Conservation (phyloP, 2,888 invertebrate genomes). For the Drosophila multiciliata region DNA sequence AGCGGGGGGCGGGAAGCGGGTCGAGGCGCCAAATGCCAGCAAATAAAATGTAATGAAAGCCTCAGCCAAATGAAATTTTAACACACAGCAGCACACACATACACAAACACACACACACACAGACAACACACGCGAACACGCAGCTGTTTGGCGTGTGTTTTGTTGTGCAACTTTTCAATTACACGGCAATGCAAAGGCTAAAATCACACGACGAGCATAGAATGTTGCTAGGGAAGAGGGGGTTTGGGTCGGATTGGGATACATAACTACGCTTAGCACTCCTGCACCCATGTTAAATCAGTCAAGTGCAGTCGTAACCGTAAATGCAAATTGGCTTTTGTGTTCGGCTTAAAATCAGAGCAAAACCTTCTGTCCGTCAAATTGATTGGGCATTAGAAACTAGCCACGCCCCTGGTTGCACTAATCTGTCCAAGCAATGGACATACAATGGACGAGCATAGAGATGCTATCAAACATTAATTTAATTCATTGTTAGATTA, state of each 20-base stretch:
- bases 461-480: too few species aligned
- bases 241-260: not conserved
- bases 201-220: conserved; percentile 51
- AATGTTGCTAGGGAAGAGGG: not conserved
- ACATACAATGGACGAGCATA: too few species aligned
- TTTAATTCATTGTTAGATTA: not conserved
- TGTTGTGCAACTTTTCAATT: conserved; percentile 66
- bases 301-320: conserved; percentile 28
- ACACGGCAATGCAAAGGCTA: conserved; percentile 54
- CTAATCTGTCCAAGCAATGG: not conserved
- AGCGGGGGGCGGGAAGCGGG: not conserved
- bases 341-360: conserved; percentile 30
- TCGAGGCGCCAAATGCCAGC: conserved; percentile 41
- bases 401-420: too few species aligned
- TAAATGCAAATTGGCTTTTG: conserved; percentile 61
- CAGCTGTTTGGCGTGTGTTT: conserved; percentile 22
- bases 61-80: conserved; percentile 60
- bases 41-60: conserved; percentile 69
- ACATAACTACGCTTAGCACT: conserved; percentile 1
- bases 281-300: conserved; percentile 11
- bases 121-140: not conserved
- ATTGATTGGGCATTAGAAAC: conserved; percentile 12
- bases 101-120: conserved; percentile 3
- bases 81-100: conserved; percentile 32
- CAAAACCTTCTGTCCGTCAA: conserved; percentile 2